phyloP scores from a whole-genome alignment of 1,140 invertebrate species.

The Zaprionus gabonicus region DNA sequence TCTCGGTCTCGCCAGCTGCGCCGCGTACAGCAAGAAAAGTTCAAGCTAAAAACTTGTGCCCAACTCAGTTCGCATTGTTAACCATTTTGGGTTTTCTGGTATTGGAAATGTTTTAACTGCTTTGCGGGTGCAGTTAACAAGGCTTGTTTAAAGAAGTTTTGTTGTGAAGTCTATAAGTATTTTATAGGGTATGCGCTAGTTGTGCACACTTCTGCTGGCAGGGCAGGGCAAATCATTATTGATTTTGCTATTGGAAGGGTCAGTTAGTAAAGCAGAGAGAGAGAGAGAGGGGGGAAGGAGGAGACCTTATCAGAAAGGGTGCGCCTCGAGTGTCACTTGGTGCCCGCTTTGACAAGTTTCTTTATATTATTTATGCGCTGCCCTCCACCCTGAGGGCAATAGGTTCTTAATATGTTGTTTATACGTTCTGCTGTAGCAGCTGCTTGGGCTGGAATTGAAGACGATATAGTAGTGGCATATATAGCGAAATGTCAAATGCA shows the following conservation, averaged over 20 bases:
- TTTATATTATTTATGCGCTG: slow-evolving; percentile 73
- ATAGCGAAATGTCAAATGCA: slow-evolving; percentile 76
- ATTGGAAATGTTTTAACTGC: slow-evolving; percentile 22
- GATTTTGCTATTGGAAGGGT: slow-evolving; percentile 65
- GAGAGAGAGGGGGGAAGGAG: not conserved
- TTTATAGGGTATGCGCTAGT: slow-evolving; percentile 19
- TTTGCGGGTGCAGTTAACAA: no score
- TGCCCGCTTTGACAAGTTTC: slow-evolving; percentile 72
- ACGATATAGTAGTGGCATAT: not conserved
- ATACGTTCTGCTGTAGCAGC: slow-evolving; percentile 66
- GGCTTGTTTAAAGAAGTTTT: not conserved
- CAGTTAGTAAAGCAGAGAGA: slow-evolving; percentile 3
- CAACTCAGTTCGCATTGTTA: slow-evolving; percentile 60
- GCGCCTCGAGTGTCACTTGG: slow-evolving; percentile 70
- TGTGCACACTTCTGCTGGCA: not conserved
- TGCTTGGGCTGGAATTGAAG: slow-evolving; percentile 37
- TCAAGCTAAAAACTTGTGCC: slow-evolving; percentile 35
- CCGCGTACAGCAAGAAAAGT: slow-evolving; percentile 46
- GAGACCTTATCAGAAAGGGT: slow-evolving; percentile 62
- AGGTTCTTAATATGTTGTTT: slow-evolving; percentile 49
- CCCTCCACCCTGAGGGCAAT: slow-evolving; percentile 34
- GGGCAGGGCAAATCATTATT: slow-evolving; percentile 65
- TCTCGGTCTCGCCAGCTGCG: slow-evolving; percentile 46
- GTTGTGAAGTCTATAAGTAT: not conserved
- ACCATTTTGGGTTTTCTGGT: slow-evolving; percentile 32